Evolutionary conservation across 2,113 vertebrate species (phyloP).

Genomic region (Ivindomyrus marchei): DNA sequence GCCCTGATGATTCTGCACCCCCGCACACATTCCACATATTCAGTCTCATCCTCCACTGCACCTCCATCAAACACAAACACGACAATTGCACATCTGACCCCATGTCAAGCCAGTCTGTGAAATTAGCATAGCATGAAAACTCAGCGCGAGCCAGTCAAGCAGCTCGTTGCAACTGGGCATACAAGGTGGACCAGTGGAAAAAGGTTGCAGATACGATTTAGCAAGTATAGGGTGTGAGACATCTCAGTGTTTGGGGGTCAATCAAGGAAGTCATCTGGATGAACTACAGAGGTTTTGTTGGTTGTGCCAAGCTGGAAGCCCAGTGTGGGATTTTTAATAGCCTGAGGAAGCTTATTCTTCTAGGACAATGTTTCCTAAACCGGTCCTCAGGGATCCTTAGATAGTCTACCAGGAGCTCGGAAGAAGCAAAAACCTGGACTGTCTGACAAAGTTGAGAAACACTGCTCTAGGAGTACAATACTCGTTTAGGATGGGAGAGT

Average conservation of each 20-base stretch:
- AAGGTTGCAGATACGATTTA: neutral
- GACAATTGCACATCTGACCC: neutral
- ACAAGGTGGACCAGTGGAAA: neutral
- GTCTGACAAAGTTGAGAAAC: neutral
- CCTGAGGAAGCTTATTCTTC: neutral
- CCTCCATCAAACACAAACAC: neutral
- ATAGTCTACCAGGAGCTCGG: neutral
- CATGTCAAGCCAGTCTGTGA: neutral
- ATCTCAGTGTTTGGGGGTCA: neutral
- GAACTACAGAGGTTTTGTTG: neutral
- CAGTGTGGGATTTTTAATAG: neutral
- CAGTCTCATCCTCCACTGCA: neutral
- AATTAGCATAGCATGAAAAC: neutral
- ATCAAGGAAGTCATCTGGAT: neutral
- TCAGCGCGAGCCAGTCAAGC: neutral
- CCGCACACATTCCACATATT: neutral
- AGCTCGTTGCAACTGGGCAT: neutral
- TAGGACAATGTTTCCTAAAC: neutral
- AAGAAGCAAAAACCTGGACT: neutral
- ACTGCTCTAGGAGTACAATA: neutral
- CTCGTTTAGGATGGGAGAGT: neutral
- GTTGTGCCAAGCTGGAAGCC: neutral
- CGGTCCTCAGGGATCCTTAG: neutral
- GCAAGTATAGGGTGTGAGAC: neutral
- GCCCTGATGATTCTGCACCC: conserved; percentile 10